Base-by-base conservation (phyloP, 2,888 invertebrate genomes). In the Coelinius sp. region DNA sequence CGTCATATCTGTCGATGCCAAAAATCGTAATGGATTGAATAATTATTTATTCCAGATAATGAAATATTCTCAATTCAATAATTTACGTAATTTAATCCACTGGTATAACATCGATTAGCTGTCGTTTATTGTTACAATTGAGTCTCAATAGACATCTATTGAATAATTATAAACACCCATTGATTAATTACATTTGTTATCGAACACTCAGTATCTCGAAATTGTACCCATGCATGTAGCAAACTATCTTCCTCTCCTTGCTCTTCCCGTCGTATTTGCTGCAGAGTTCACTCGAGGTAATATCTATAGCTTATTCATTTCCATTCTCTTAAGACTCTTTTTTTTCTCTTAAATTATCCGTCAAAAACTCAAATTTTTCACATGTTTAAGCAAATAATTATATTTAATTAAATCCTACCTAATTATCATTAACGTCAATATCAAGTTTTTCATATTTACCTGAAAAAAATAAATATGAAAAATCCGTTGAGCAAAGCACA, bases 271-370 rank as follows among this genome's bases (percentile, higher is more conserved):
- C 17, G 5, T 44, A 8, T 14, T n/a, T 4, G 17, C 76, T n/a
- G n/a, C n/a, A n/a, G n/a, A 83, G 85, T 83, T 84, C 82, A 82
- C 82, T 76, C 79, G 80, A 84, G 85, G 85, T 84, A 83, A 84
- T 86, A 86, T 86, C 85, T 81, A 79, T 79, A 76, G 73, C 65
- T 74, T 62, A 17, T 46, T 63, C 67, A 66, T 41, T 35, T 10
- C 35, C 35, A 7, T 35, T n/a, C n/a, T n/a, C n/a, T n/a, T n/a
- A n/a, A n/a, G n/a, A n/a, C n/a, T n/a, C n/a, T n/a, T n/a, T n/a
- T n/a, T n/a, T n/a, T n/a, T n/a, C n/a, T n/a, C n/a, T n/a, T n/a
- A n/a, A n/a, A n/a, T n/a, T n/a, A n/a, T n/a, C n/a, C n/a, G n/a
- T n/a, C n/a, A n/a, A n/a, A n/a, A n/a, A n/a, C n/a, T n/a, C n/a